These are phyloP conservation scores for Liasis olivaceus DNA, from an alignment of 2,797 vertebrate genomes.

Conservation along the genomic window DNA sequence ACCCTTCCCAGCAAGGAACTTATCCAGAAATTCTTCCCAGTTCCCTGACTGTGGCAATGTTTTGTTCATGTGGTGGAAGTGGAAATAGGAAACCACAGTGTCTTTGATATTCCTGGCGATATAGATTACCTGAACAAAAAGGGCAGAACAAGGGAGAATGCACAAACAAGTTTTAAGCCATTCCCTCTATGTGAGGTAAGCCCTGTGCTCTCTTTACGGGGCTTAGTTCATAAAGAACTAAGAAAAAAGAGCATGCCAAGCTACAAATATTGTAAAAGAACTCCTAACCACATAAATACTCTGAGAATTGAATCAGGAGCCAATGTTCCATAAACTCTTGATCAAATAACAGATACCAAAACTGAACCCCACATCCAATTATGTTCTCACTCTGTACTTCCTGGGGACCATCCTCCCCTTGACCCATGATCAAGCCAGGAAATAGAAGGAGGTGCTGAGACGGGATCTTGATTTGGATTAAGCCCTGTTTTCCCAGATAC, in stretches of 20 bases:
- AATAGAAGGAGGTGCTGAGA: not conserved
- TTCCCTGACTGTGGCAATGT: slow-evolving; percentile 28
- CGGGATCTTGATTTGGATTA: not conserved
- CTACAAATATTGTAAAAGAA: not conserved
- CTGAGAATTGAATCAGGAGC: not conserved
- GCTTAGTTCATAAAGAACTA: not conserved
- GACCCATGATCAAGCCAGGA: not conserved
- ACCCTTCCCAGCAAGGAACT: slow-evolving; percentile 44
- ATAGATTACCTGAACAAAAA: slow-evolving; percentile 36
- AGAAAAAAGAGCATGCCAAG: not conserved
- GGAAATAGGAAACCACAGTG: slow-evolving; percentile 46
- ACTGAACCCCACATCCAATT: not conserved
- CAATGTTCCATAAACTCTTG: not conserved
- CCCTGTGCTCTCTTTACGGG: not conserved
- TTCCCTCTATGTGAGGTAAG: not conserved
- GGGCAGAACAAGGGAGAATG: not conserved
- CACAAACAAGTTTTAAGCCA: not conserved
- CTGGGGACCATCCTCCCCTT: too few species aligned
- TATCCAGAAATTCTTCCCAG: slow-evolving; percentile 46
- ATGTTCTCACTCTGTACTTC: not conserved
- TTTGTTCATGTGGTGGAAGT: slow-evolving; percentile 47
- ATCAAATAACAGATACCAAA: not conserved
- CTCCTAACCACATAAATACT: not conserved
- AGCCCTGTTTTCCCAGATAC: too few species aligned
- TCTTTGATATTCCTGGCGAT: slow-evolving; percentile 53